Percentiles rank a stretch among this genome's conserved stretches.
Evolutionary conservation across 2,797 vertebrate genomes (phyloP).

Genomic region (Amphiprion clarkii): DNA sequence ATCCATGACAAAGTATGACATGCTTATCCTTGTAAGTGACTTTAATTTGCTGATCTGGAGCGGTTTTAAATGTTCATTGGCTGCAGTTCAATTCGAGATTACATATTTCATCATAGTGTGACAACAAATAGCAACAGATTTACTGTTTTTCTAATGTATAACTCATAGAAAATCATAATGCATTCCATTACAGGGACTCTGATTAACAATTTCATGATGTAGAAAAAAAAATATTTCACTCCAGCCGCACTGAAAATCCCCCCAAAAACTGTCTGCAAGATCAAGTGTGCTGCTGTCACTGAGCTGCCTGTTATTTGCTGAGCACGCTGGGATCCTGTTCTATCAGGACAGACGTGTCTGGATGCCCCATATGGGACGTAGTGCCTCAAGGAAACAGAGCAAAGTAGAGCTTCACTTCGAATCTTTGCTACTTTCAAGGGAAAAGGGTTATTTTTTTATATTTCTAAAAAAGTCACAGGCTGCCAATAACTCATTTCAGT

Average conservation of each 20-base stretch:
- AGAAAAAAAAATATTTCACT: background rate
- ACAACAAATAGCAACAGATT: background rate
- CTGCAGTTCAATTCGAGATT: background rate
- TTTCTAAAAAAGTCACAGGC: background rate
- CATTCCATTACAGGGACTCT: background rate
- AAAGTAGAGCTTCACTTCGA: background rate
- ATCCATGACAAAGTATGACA: background rate
- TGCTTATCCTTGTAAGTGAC: background rate
- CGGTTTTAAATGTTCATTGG: background rate
- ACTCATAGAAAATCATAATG: background rate
- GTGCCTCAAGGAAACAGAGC: background rate
- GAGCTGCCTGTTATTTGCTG: constrained; percentile 54
- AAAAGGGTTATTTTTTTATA: background rate
- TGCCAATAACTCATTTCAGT: background rate
- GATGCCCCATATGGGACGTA: background rate
- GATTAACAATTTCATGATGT: background rate
- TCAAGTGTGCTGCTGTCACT: constrained; percentile 18
- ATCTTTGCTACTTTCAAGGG: background rate
- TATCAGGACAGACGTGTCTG: background rate
- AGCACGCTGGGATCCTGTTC: constrained; percentile 56
- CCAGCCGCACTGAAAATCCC: background rate
- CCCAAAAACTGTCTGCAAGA: background rate
- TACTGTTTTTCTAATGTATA: background rate
- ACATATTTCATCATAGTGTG: background rate
- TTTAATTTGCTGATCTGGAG: background rate